Base-by-base conservation (phyloP, 1,140 invertebrate genomes). In the Drosophila parvula region DNA sequence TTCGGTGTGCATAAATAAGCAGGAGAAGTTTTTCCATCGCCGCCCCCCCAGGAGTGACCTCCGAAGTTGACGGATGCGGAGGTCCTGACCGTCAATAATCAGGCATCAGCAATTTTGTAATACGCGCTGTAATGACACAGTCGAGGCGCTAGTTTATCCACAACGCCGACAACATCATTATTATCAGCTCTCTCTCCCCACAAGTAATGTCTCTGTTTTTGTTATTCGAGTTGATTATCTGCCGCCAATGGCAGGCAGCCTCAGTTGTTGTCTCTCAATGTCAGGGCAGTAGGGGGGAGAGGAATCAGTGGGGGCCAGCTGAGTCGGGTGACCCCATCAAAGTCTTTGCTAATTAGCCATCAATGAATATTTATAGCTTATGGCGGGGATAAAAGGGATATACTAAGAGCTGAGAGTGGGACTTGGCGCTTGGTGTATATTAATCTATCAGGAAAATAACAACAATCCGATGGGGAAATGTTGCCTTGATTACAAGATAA, bases 341-440 rank as follows among this genome's bases (percentile, higher is more conserved):
- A 44, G 76, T 63, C 59, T 48, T 30, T 44, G 61, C 57, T 74
- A 80, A 89, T 83, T 80, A 83, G 77, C 76, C 70, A 70, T 79
- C 79, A 82, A 85, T 85, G 65, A 79, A 83, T 86, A 83, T 88
- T 89, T 77, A 88, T 83, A 38, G 55, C 44, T 47, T 74, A 43
- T 61, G 70, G 22, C 22, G 32, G 47, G 38, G 34, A 36, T 45
- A n/a, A n/a, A 41, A 16, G 63, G 62, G 43, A 34, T 47, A 22
- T 40, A n/a, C 51, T n/a, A 4, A 11, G 51, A 32, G 69, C 27
- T 43, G n/a, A 36, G 28, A 30, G 30, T 8, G 12, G 5, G 0
- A 14, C 18, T 50, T 27, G 14, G 12, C 5, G n/a, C 11, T 14
- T 47, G 47, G 11, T 22, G 43, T 44, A 27, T 45, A 36, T 30